Evolutionary conservation across 2,888 invertebrate species (phyloP).

Genomic region (Epirrhoe alternata): DNA sequence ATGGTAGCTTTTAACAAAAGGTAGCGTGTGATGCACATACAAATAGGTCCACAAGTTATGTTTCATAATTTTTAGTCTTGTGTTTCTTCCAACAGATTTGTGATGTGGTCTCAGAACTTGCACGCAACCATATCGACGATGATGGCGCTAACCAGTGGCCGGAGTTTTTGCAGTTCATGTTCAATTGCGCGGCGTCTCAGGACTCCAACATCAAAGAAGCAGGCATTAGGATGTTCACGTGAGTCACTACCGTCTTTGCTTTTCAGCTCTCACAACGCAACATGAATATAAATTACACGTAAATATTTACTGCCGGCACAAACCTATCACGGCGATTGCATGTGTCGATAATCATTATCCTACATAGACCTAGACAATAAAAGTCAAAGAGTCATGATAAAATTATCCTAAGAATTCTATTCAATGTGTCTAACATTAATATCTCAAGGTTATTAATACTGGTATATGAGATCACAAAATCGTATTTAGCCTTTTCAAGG

Average conservation of each 20-base stretch:
- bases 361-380: background rate
- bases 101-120: constrained; percentile 98
- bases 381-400: background rate
- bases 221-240: constrained; percentile 97
- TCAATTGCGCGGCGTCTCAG: constrained; percentile 95
- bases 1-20: no score
- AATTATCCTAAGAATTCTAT: background rate
- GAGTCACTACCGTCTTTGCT: constrained; percentile 59
- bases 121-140: constrained; percentile 96
- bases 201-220: constrained; percentile 95
- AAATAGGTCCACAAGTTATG: background rate
- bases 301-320: background rate
- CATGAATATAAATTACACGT: background rate
- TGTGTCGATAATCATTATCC: background rate
- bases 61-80: background rate
- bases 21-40: background rate
- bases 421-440: constrained; percentile 3
- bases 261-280: background rate
- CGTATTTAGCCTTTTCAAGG: constrained; percentile 27
- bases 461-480: constrained; percentile 23
- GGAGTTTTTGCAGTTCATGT: constrained; percentile 97
- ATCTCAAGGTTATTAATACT: constrained; percentile 18
- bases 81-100: constrained; percentile 84
- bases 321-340: background rate
- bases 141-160: constrained; percentile 99